Conservation (phyloP, 2,113 vertebrate genomes). For the Oenanthe oenanthe region DNA sequence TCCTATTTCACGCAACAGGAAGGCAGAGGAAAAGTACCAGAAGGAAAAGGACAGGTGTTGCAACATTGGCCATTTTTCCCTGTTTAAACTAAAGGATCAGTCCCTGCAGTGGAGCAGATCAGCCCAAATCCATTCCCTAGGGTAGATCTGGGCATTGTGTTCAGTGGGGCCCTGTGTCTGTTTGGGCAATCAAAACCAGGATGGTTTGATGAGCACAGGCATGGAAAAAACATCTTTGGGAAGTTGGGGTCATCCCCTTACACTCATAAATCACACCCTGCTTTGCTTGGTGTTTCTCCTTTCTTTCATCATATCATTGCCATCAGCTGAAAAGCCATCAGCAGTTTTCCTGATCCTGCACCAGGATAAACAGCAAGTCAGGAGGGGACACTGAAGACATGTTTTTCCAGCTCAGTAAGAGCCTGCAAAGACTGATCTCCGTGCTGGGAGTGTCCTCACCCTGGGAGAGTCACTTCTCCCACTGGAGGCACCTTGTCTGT, state of each 20-base stretch:
- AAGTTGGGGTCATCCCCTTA: background rate
- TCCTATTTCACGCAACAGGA: background rate
- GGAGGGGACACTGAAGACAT: background rate
- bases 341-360: background rate
- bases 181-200: background rate
- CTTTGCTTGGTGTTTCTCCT: background rate
- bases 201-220: background rate
- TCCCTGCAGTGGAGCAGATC: background rate
- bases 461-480: background rate
- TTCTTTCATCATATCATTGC: background rate
- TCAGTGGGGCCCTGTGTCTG: background rate
- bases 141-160: background rate
- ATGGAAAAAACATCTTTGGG: slow-evolving; percentile 3
- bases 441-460: background rate
- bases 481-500: background rate
- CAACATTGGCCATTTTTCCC: background rate
- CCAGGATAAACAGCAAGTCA: background rate
- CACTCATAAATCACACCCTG: background rate
- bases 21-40: background rate
- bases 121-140: background rate
- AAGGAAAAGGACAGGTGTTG: background rate
- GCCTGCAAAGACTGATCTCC: background rate
- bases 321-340: background rate
- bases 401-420: background rate
- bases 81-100: background rate